Percentiles rank a stretch among this genome's conserved stretches.
phyloP scores from a whole-genome alignment of 2,888 invertebrate species.

The Parnassius glacialis region DNA sequence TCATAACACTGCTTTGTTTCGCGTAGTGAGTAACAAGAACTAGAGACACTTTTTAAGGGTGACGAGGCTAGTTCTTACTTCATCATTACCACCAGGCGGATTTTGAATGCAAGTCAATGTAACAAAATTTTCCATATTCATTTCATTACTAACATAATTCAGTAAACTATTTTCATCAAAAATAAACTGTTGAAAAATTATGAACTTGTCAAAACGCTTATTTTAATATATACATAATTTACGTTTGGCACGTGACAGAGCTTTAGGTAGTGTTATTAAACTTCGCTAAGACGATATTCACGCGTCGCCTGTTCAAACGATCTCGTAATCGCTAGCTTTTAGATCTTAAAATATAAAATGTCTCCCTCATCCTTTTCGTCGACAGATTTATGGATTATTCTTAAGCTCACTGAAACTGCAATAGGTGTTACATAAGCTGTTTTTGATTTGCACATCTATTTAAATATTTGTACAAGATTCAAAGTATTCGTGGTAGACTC shows the following conservation, averaged over 20 bases:
- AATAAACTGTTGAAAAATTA: no score
- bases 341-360: constrained; percentile 11
- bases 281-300: constrained; percentile 12
- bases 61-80: no score
- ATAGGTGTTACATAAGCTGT: background rate
- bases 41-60: no score
- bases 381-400: constrained; percentile 5
- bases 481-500: no score
- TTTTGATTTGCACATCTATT: background rate
- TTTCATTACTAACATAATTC: no score
- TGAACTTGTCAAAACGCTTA: no score
- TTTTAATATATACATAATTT: background rate
- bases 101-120: no score
- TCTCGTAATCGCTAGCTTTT: constrained; percentile 7
- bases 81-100: no score
- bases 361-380: background rate
- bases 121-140: no score
- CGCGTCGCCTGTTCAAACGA: constrained; percentile 1
- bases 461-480: background rate
- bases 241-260: background rate
- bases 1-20: no score
- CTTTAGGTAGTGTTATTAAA: background rate
- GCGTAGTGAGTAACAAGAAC: no score
- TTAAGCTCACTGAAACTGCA: constrained; percentile 1
- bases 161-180: no score